Evolutionary conservation across 2,797 vertebrate genomes (phyloP), one percentile per base, ranked within the genome.

Genomic region (Acanthis flammea): DNA sequence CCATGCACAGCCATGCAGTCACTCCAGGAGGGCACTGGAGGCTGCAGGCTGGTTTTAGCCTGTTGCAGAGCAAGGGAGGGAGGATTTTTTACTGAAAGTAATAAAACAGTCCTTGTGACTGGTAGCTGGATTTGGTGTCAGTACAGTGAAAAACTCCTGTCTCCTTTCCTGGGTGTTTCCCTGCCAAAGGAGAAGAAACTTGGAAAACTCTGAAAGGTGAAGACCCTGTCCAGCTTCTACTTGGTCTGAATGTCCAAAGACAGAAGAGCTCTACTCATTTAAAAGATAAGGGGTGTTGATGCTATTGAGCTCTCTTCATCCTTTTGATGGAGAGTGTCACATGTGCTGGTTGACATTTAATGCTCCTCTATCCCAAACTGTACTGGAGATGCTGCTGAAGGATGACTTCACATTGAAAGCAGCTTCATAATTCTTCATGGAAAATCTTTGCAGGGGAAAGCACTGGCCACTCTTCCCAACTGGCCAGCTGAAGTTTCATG

Each of bases 121-220:
- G 57, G 39, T 50, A 50, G 16, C 28, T 95, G 37, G 24, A 12
- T 35, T 82, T 70, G 15, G 55, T 75, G 25, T 33, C 15, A 75
- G 35, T 8, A 37, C 4, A 47, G 8, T 35, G 37, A 70, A 81
- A 84, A 75, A 21, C 22, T 62, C 25, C 58, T 53, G 5, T 58
- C 28, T 82, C 41, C 15, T 10, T 88, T 93, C 18, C 30, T 73
- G 48, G 14, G 19, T 90, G 41, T 73, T 78, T 84, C 73, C n/a
- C 17, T 67, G 17, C 6, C 19, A 55, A 78, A 82, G 50, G 18
- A 77, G 8, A 37, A 76, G n/a, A 58, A 91, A 80, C 6, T 24
- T 0, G 0, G 24, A 66, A 89, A 94, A 85, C 25, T 37, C 21
- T 66, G 33, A 48, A 21, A 62, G 67, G 21, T 24, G 19, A 86